Base-by-base conservation (phyloP, 1,140 invertebrate genomes). In the Laupala kohalensis region DNA sequence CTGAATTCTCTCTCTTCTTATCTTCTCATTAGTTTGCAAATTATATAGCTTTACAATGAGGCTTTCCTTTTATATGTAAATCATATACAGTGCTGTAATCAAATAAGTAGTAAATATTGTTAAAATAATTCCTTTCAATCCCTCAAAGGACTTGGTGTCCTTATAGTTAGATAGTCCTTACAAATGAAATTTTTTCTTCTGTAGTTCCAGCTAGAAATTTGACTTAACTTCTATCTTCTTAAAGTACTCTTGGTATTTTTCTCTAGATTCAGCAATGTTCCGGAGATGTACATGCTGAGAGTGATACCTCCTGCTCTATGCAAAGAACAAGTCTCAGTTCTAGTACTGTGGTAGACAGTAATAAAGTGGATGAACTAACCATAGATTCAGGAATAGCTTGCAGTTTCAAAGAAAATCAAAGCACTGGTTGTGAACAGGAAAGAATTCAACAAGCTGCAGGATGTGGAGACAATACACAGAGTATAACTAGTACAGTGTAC, bases 181-280 rank as follows among this genome's bases (percentile, higher is more conserved):
- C n/a, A n/a, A n/a, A n/a, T n/a, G n/a, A n/a, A n/a, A n/a, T n/a
- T n/a, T n/a, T n/a, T n/a, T n/a, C n/a, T n/a, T n/a, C n/a, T n/a
- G n/a, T n/a, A n/a, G n/a, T n/a, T n/a, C n/a, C n/a, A n/a, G n/a
- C n/a, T n/a, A n/a, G n/a, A n/a, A n/a, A n/a, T n/a, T 69, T 69
- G 53, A 62, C n/a, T 12, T 62, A 62, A 62, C 53, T 62, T 62
- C 12, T 62, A 62, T 13, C 53, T 13, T 12, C n/a, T 62, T 62
- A 13, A 13, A n/a, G 12, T 13, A 13, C 12, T 12, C n/a, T 12
- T 13, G 9, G 29, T 13, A 29, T 70, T 53, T 2, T 25, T 25
- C 74, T 72, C 9, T 28, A 74, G 73, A 75, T 75, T 28, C 75
- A 73, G 69, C 74, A 75, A 71, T 63, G 27, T 26, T 71, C 67